phyloP scores from a whole-genome alignment of 2,888 invertebrate species.

The Morpho achilles region DNA sequence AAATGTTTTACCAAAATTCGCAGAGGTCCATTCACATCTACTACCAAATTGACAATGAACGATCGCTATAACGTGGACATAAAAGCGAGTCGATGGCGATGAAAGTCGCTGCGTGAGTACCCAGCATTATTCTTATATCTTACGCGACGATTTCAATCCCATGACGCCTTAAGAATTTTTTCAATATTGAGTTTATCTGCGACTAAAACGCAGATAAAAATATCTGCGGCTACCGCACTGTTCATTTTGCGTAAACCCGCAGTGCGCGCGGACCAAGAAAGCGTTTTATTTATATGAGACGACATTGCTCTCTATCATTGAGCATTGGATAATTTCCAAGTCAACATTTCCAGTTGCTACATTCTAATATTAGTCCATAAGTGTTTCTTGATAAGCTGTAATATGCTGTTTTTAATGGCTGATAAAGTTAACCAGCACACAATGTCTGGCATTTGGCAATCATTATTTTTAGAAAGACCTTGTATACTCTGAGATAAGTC shows the following conservation, averaged over 20 bases:
- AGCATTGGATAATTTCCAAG: constrained; percentile 15
- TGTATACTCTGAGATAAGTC: no score
- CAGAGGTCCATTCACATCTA: no score
- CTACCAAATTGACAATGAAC: no score
- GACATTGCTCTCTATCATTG: constrained; percentile 19
- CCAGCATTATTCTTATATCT: no score
- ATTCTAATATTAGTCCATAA: constrained; percentile 12
- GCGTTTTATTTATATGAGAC: constrained; percentile 18
- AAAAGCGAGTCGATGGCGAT: no score
- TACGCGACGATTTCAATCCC: no score
- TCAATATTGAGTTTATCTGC: no score
- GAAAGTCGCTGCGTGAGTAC: no score
- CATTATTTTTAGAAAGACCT: background rate
- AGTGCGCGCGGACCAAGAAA: constrained; percentile 11
- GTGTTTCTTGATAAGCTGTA: constrained; percentile 11
- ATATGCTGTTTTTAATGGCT: constrained; percentile 5
- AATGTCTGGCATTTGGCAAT: background rate
- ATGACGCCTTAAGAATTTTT: no score
- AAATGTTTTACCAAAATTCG: no score
- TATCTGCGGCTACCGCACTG: background rate
- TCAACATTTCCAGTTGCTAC: constrained; percentile 10
- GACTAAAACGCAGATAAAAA: no score
- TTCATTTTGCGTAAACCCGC: constrained; percentile 1
- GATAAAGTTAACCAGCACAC: background rate
- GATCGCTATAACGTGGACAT: no score